Conservation (phyloP, 2,113 vertebrate species). For the Podarcis muralis region DNA sequence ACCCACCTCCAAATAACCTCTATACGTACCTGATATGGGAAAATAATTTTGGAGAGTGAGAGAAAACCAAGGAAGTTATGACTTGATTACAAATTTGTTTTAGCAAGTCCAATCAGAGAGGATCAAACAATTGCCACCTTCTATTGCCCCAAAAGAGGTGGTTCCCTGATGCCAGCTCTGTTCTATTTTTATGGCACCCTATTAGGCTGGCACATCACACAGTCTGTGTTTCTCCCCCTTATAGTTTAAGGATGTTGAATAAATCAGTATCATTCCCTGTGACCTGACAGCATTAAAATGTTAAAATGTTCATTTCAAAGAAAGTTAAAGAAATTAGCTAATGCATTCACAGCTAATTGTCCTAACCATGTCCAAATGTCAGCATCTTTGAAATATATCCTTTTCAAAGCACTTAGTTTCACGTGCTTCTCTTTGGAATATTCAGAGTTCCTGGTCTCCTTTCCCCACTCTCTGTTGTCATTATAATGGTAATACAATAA, state of each 20-base stretch:
- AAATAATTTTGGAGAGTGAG: background rate
- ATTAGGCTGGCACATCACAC: slow-evolving; percentile 15
- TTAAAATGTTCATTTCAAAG: slow-evolving; percentile 35
- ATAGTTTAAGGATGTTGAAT: slow-evolving; percentile 22
- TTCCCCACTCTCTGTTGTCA: background rate
- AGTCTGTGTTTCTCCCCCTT: background rate
- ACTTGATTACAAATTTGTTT: fast-evolving
- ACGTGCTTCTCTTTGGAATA: slow-evolving; percentile 29
- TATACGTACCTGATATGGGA: background rate
- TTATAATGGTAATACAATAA: background rate
- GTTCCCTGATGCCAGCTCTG: background rate
- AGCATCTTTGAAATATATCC: slow-evolving; percentile 8
- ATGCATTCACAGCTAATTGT: slow-evolving; percentile 40
- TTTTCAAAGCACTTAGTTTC: slow-evolving; percentile 51
- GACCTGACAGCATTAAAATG: slow-evolving; percentile 52
- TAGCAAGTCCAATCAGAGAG: background rate
- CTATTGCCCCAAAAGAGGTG: slow-evolving; percentile 1
- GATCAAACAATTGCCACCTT: slow-evolving; percentile 8
- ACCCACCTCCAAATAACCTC: background rate
- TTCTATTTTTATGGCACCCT: slow-evolving; percentile 47
- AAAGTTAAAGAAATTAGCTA: slow-evolving; percentile 52
- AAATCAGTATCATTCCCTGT: slow-evolving; percentile 18
- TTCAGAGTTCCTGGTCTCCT: background rate
- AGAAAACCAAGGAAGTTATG: background rate
- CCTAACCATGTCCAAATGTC: slow-evolving; percentile 46